Evolutionary conservation across 2,113 vertebrate species (phyloP).

Genomic region (Sander vitreus): DNA sequence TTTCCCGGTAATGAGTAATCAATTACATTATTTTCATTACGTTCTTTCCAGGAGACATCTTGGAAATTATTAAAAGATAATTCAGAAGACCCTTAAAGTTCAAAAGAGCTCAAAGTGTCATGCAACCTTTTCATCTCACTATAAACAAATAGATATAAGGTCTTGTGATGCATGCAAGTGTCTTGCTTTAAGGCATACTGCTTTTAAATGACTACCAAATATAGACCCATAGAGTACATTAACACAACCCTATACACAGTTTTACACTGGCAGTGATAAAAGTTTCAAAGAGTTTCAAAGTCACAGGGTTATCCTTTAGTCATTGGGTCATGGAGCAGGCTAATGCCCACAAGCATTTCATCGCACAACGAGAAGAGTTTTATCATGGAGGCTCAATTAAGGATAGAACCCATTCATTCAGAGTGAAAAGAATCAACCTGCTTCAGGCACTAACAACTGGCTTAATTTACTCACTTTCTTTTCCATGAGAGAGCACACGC

Average conservation of each 20-base stretch:
- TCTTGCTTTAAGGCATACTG: conserved; percentile 30
- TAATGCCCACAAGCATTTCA: conserved; percentile 61
- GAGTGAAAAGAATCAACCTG: conserved; percentile 50
- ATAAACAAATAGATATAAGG: conserved; percentile 24
- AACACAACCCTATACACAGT: conserved; percentile 31
- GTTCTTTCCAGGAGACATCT: no score
- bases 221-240: conserved; percentile 32
- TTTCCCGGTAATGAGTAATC: no score
- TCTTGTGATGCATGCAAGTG: conserved; percentile 17
- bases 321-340: conserved; percentile 52
- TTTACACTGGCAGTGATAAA: conserved; percentile 41
- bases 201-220: conserved; percentile 34
- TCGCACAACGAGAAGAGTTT: conserved; percentile 37
- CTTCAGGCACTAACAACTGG: conserved; percentile 55
- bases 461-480: conserved; percentile 55
- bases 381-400: conserved; percentile 73
- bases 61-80: no score
- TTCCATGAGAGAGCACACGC: conserved; percentile 33
- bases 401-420: conserved; percentile 51
- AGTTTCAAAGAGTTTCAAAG: conserved; percentile 70
- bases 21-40: no score
- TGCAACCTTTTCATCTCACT: conserved; percentile 13
- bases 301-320: conserved; percentile 57
- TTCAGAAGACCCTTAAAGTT: no score
- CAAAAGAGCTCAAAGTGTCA: no score